Percentiles rank a stretch among this genome's conserved stretches.
Evolutionary conservation across 2,113 vertebrate species (phyloP).

Genomic region (Rutilus rutilus): DNA sequence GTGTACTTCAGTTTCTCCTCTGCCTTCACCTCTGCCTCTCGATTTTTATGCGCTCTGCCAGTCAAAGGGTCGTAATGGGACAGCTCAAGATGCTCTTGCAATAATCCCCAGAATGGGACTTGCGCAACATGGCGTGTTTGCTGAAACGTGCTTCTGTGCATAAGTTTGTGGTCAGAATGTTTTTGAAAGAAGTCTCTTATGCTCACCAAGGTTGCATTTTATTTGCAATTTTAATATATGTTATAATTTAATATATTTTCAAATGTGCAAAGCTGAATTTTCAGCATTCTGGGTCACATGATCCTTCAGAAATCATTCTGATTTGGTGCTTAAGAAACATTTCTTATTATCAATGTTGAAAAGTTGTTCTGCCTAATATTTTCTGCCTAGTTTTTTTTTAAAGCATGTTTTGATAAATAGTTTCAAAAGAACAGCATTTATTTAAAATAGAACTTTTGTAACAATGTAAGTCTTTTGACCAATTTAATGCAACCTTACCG

Average conservation of each 20-base stretch:
- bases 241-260: not conserved
- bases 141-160: not conserved
- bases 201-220: not conserved
- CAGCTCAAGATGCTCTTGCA: conserved; percentile 10
- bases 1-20: not conserved
- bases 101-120: not conserved
- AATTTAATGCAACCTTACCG: not conserved
- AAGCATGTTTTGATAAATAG: no score
- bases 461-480: not conserved
- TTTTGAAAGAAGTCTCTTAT: not conserved
- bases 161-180: not conserved
- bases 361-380: no score
- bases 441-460: not conserved
- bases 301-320: not conserved
- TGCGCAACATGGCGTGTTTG: conserved; percentile 10
- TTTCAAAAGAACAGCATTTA: not conserved
- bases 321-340: not conserved
- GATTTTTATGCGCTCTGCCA: not conserved
- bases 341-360: not conserved
- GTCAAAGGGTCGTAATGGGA: not conserved
- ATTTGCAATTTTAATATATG: not conserved
- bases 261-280: not conserved
- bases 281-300: not conserved
- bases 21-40: conserved; percentile 25
- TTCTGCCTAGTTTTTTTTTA: no score